Percentiles rank a stretch among this genome's conserved stretches.
These are phyloP conservation scores for Tetrax tetrax DNA, from an alignment of 2,113 vertebrate genomes.

Conservation along the genomic window DNA sequence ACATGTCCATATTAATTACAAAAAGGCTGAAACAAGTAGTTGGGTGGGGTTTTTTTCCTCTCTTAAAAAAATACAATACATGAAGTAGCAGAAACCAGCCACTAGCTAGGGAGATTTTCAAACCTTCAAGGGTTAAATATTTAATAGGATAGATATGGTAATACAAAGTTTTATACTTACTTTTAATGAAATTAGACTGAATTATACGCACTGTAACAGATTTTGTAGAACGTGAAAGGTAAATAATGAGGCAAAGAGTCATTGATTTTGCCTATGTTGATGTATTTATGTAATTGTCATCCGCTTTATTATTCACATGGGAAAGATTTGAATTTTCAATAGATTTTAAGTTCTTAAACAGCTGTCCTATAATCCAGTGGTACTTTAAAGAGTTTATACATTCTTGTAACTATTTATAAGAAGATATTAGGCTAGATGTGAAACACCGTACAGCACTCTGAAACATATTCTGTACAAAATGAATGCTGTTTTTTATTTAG, in stretches of 20 bases:
- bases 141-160: not conserved
- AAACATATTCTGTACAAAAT: not conserved
- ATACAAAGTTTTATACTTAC: not conserved
- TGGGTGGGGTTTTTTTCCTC: not conserved
- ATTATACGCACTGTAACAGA: not conserved
- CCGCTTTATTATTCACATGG: not conserved
- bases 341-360: constrained; percentile 13
- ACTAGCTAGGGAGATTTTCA: not conserved
- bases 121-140: not conserved
- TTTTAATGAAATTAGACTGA: constrained; percentile 4
- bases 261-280: not conserved
- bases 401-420: not conserved
- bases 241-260: constrained; percentile 30
- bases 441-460: not conserved
- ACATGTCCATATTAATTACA: not conserved
- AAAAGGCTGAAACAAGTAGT: not conserved
- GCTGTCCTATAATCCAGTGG: not conserved
- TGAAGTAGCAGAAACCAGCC: not conserved
- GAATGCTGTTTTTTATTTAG: not conserved
- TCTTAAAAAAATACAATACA: not conserved
- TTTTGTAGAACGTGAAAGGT: not conserved
- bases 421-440: not conserved
- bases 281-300: constrained; percentile 20
- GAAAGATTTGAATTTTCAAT: constrained; percentile 6
- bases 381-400: not conserved